These are phyloP conservation scores for Pristionchus japonicus DNA, from an alignment of 2,888 invertebrate genomes.

Conservation along the genomic window DNA sequence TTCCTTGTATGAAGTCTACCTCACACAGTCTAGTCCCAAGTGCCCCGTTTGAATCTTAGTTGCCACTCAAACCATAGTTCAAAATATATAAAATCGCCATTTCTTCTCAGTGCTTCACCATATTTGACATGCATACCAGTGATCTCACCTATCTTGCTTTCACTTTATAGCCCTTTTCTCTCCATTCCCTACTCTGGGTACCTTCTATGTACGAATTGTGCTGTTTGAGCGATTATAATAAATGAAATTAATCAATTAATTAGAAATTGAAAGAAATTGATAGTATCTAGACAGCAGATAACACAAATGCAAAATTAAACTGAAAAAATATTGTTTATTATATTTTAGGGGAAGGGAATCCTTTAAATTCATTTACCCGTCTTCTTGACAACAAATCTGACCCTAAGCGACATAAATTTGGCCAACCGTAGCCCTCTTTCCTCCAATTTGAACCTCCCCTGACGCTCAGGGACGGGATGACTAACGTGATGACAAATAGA, in stretches of 20 bases:
- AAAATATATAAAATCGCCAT: slow-evolving; percentile 9
- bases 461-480: background rate
- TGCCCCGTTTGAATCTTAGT: background rate
- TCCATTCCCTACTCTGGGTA: slow-evolving; percentile 24
- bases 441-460: background rate
- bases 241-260: background rate
- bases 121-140: slow-evolving; percentile 44
- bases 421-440: background rate
- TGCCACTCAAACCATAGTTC: background rate
- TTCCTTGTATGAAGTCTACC: background rate
- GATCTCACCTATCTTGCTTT: slow-evolving; percentile 25
- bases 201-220: slow-evolving; percentile 15
- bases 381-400: too few relatives aligned
- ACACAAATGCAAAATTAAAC: too few relatives aligned
- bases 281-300: too few relatives aligned
- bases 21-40: background rate
- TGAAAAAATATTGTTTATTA: too few relatives aligned
- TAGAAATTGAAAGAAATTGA: too few relatives aligned
- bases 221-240: background rate
- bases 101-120: slow-evolving; percentile 25
- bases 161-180: background rate
- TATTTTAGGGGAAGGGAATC: too few relatives aligned
- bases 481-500: slow-evolving; percentile 31
- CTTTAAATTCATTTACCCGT: too few relatives aligned
- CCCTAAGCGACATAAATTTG: background rate